Evolutionary conservation across 2,797 vertebrate species (phyloP), one percentile per base, ranked within the genome.

Genomic region (Sebastes taczanowskii): DNA sequence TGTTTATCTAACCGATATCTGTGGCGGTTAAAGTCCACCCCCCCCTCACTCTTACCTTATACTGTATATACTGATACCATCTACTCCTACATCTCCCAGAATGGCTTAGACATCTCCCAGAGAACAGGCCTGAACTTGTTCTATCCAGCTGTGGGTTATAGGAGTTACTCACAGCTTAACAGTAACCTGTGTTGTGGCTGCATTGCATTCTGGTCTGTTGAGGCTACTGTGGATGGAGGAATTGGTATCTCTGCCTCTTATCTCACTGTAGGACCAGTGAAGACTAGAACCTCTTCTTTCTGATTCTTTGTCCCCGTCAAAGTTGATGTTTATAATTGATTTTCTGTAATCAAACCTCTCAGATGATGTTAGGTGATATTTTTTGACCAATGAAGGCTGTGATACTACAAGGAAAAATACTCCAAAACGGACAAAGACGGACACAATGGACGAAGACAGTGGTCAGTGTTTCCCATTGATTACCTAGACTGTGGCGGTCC

Each of bases 81-180:
- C 87, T 85, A 0, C 78, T 58, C 38, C 30, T 80, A 69, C 63
- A 59, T 86, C 73, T 83, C 73, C 69, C 10, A 71, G 74, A 79
- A 70, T 35, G 59, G 72, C 77, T 74, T 59, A 71, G 69, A 80
- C 82, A 59, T 75, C 49, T 82, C 56, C 55, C 53, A 46, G 32
- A 56, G 64, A 71, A 63, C 89, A 76, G 76, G 91, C 65, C 83
- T 71, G 66, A 49, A 82, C 91, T 80, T 71, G 92, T 4, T 34
- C 27, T 1, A 81, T 88, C 86, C 83, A 90, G 78, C 89, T 86
- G 89, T 81, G 78, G 71, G 70, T 85, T 82, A 61, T 56, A 80
- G 18, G 74, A 62, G 61, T 86, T 77, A 77, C 81, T 88, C 77
- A 68, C 72, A 71, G 65, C 64, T 82, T 65, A 80, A 84, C 82